phyloP scores from a whole-genome alignment of 92 coral and sea anemone genomes.

The Ricordea florida region DNA sequence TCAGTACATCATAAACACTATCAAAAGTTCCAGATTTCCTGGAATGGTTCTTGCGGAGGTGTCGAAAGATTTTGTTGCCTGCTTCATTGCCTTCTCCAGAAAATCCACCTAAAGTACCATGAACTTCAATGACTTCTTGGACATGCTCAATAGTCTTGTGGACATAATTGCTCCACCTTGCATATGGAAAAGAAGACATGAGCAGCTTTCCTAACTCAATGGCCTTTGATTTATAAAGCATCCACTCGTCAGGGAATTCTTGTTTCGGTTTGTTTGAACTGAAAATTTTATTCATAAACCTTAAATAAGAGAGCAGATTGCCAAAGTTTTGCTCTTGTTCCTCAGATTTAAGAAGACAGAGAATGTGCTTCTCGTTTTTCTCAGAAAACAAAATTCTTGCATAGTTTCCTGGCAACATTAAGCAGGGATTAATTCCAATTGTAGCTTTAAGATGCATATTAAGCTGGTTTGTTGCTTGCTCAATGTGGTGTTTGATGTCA shows the following conservation, averaged over 20 bases:
- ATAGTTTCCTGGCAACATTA: slow-evolving; percentile 52
- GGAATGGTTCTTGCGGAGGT: slow-evolving; percentile 32
- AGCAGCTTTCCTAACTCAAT: slow-evolving; percentile 15
- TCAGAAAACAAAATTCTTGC: slow-evolving; percentile 26
- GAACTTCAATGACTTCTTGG: slow-evolving; percentile 19
- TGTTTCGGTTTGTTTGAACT: slow-evolving; percentile 16
- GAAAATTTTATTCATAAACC: slow-evolving; percentile 14
- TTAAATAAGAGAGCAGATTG: background rate
- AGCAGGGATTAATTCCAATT: slow-evolving; percentile 35
- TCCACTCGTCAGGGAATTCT: slow-evolving; percentile 22
- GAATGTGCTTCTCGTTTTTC: slow-evolving; percentile 14
- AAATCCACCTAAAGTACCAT: slow-evolving; percentile 24
- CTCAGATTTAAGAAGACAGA: slow-evolving; percentile 7
- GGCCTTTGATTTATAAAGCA: background rate
- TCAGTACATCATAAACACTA: slow-evolving; percentile 20
- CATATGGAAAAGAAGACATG: slow-evolving; percentile 7
- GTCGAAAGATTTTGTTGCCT: slow-evolving; percentile 32
- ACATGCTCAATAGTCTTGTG: slow-evolving; percentile 36
- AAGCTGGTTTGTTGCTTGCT: slow-evolving; percentile 25
- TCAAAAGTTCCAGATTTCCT: slow-evolving; percentile 10
- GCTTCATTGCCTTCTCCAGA: slow-evolving; percentile 39
- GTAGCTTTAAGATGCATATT: slow-evolving; percentile 8
- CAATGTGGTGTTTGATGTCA: slow-evolving; percentile 18
- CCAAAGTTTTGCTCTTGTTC: slow-evolving; percentile 4
- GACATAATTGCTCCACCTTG: slow-evolving; percentile 39